Conservation (phyloP, 2,797 vertebrate genomes). For the Hipposideros larvatus region DNA sequence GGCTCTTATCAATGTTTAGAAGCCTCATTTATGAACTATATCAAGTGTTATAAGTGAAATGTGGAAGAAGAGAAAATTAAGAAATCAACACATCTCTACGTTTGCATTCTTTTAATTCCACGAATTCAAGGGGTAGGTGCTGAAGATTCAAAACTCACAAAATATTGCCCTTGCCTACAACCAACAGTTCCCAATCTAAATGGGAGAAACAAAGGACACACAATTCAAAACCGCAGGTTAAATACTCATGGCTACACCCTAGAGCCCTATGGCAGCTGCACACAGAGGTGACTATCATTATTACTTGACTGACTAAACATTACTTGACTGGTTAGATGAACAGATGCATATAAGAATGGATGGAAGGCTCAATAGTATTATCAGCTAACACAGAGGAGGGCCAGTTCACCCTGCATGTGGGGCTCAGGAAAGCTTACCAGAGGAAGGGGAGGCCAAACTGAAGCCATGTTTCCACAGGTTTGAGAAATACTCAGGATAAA, state of each 20-base stretch:
- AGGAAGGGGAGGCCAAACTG: not conserved
- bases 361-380: not conserved
- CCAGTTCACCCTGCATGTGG: no score
- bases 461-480: not conserved
- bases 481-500: not conserved
- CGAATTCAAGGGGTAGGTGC: not conserved
- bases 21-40: not conserved
- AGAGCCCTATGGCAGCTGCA: not conserved
- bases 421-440: not conserved
- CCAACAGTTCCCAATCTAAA: not conserved
- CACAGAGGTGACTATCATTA: not conserved
- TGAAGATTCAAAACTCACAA: not conserved
- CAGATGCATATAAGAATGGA: not conserved
- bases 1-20: not conserved
- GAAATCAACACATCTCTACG: not conserved
- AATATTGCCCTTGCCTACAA: not conserved
- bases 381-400: not conserved
- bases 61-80: constrained; percentile 18
- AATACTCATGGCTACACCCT: not conserved
- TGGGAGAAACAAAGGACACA: not conserved
- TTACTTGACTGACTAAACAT: not conserved
- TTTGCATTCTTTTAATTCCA: not conserved
- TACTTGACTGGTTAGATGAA: not conserved
- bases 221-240: not conserved
- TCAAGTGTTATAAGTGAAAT: not conserved